These are phyloP conservation scores for Cybosia mesomella DNA, from an alignment of 2,888 invertebrate genomes.

Conservation along the genomic window DNA sequence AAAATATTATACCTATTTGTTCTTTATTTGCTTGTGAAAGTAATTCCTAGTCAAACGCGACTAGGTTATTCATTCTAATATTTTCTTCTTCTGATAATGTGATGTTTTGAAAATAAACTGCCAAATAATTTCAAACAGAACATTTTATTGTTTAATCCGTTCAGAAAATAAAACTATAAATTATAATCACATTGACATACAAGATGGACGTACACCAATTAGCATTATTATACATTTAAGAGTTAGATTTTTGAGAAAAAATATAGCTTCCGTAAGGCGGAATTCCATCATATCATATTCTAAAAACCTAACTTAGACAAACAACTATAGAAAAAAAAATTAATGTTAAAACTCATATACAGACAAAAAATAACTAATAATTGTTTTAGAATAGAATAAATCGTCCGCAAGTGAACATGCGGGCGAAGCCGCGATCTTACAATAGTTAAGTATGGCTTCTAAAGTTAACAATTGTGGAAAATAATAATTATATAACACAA, in stretches of 20 bases:
- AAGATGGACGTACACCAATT: slow-evolving; percentile 86
- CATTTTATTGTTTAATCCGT: slow-evolving; percentile 87
- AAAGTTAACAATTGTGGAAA: slow-evolving; percentile 68
- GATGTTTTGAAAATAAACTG: slow-evolving; percentile 63
- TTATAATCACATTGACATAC: slow-evolving; percentile 86
- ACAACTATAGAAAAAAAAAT: slow-evolving; percentile 74
- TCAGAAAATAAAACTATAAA: slow-evolving; percentile 80
- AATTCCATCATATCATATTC: slow-evolving; percentile 72
- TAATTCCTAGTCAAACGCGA: neutral
- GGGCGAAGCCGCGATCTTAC: slow-evolving; percentile 59
- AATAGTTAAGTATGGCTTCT: slow-evolving; percentile 64
- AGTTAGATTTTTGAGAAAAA: slow-evolving; percentile 67
- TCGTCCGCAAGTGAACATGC: slow-evolving; percentile 67
- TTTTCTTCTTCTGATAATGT: neutral
- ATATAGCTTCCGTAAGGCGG: slow-evolving; percentile 70
- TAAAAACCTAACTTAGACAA: slow-evolving; percentile 81
- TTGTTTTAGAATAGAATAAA: slow-evolving; percentile 68
- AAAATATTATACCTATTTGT: neutral
- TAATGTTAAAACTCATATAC: slow-evolving; percentile 82
- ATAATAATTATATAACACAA: slow-evolving; percentile 84
- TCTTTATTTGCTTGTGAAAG: neutral
- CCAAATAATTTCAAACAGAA: slow-evolving; percentile 84
- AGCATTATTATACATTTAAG: slow-evolving; percentile 82
- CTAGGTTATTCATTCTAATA: neutral
- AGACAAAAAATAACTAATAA: slow-evolving; percentile 83